Evolutionary conservation across 2,888 invertebrate genomes (phyloP).

Genomic region (Galeruca laticollis): DNA sequence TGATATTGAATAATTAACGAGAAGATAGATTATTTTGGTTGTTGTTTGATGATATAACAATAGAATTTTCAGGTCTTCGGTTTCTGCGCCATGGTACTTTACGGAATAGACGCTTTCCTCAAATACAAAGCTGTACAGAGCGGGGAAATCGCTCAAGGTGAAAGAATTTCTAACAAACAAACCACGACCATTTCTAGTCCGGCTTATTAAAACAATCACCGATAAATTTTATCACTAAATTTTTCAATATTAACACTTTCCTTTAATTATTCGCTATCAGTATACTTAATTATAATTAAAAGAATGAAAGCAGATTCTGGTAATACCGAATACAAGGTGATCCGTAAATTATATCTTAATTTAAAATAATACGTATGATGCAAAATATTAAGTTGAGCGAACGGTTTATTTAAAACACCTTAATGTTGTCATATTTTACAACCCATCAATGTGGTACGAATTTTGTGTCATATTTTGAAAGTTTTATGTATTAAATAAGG

Average conservation of each 20-base stretch:
- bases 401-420: too few species aligned
- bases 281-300: background rate
- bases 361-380: too few species aligned
- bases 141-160: slow-evolving; percentile 82
- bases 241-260: slow-evolving; percentile 10
- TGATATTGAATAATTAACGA: too few species aligned
- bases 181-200: slow-evolving; percentile 70
- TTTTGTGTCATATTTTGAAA: too few species aligned
- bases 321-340: background rate
- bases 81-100: slow-evolving; percentile 82
- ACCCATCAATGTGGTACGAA: too few species aligned
- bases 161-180: slow-evolving; percentile 75
- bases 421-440: too few species aligned
- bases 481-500: too few species aligned
- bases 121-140: slow-evolving; percentile 78
- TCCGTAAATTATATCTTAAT: background rate
- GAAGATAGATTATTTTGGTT: too few species aligned
- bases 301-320: background rate
- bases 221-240: slow-evolving; percentile 12
- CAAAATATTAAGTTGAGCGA: too few species aligned
- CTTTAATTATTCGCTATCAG: background rate
- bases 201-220: slow-evolving; percentile 61
- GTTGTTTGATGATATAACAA: background rate
- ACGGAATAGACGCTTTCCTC: slow-evolving; percentile 83
- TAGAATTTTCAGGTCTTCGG: slow-evolving; percentile 82